Evolutionary conservation across 2,888 invertebrate species (phyloP), one percentile per base, ranked within the genome.

Genomic region (Drosophila anomalata): DNA sequence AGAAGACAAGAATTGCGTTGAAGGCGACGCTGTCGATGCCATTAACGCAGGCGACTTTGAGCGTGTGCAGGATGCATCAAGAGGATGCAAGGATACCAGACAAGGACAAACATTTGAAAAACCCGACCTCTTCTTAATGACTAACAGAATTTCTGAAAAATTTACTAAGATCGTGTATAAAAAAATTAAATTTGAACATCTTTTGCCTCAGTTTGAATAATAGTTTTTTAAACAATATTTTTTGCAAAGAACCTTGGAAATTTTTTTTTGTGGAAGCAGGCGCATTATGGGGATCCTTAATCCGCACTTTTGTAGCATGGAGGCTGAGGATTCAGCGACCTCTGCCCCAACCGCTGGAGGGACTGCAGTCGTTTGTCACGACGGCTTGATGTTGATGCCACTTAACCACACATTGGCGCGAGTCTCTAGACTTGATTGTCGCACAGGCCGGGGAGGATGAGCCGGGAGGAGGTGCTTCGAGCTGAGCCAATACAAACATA

Each of bases 301-400:
- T 58, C 58, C 48, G 41, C 61, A 61, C 58, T 48, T 62, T 50
- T 17, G 48, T 22, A 48, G 31, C 47, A 62, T 58, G 26, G 11
- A 8, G 11, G 61, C 31, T 22, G 47, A 31, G 8, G 20, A 44
- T 29, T 20, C 41, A 26, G 44, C 14, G 39, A 57, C 47, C 54
- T 41, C 4, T 46, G 55, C n/a, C 22, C 31, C 44, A 33, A 31
- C 17, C 22, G 57, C 46, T 51, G 39, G 47, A 46, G 33, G 71
- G 33, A 36, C 48, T 60, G 44, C 47, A 33, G 9, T 46, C 8
- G 33, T 42, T 20, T 52, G 31, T 42, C 47, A 26, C 54, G n/a
- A 44, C 46, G 46, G 46, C 63, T 72, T 69, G 59, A 55, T 77
- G 67, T 47, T 60, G 60, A 62, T 69, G 73, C 57, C 63, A 56